Base-by-base conservation (phyloP, 2,113 vertebrate genomes). In the Monopterus albus region DNA sequence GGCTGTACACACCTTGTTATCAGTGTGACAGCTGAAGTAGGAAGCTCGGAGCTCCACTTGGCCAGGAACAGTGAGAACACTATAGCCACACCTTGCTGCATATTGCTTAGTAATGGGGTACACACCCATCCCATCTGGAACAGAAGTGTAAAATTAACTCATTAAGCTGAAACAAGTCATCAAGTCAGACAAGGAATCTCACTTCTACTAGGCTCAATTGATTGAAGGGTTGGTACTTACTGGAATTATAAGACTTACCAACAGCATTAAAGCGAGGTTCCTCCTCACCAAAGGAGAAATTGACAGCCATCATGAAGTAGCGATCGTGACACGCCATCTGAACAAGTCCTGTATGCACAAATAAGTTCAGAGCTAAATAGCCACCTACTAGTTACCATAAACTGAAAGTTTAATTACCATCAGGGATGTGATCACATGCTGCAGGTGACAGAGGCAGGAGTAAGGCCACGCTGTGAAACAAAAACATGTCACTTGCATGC, bases 1-100 rank as follows among this genome's bases (percentile, higher is more conserved):
- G 17, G 9, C 4, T 23, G 2, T 12, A 0, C 33, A n/a, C 68
- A 92, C 92, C 23, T 79, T 18, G 55, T 85, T 85, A 2, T 55
- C 29, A 1, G 84, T 78, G 36, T 92, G 86, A 50, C 91, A 93
- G 63, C 90, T 89, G 71, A 93, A 89, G 80, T 91, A 92, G 0
- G 92, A 94, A 0, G 90, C 89, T 23, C 85, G 38, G 1, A 92
- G 80, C 67, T 80, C 72, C 23, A 66, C 35, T 0, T 8, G 35
- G 12, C 60, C 84, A 1, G 11, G 26, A 0, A 50, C 8, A 18
- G 65, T 72, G 23, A 78, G 25, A 13, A 81, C 4, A 7, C 2
- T 82, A 66, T 92, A 94, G 5, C 93, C 93, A 69, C 91, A 92
- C 28, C 55, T 14, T 0, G 84, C 86, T 5, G 78, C 82, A 50